A percentile compares a stretch with the other conserved stretches of the same genome.
phyloP scores from a whole-genome alignment of 2,888 invertebrate genomes.

The Euplagia quadripunctaria region DNA sequence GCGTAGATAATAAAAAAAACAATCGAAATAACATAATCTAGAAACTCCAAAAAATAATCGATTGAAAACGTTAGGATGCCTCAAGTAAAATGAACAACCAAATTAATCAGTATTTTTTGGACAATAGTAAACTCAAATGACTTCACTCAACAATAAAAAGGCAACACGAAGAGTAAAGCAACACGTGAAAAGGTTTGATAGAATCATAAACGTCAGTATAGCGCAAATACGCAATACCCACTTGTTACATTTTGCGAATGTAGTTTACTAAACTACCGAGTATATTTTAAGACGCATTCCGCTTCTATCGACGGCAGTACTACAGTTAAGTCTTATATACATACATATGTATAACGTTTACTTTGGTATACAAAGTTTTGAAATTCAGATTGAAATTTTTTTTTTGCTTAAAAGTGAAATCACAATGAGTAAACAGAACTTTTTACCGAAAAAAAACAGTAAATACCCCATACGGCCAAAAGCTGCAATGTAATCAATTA shows the following conservation, averaged over 20 bases:
- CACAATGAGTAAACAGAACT: too few relatives aligned
- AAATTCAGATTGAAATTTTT: too few relatives aligned
- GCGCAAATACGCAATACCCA: not conserved
- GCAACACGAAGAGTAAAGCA: not conserved
- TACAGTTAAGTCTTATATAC: not conserved
- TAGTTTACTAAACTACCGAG: not conserved
- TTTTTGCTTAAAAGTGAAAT: too few relatives aligned
- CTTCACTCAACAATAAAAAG: not conserved
- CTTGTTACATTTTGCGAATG: not conserved
- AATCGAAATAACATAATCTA: too few relatives aligned
- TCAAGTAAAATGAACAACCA: too few relatives aligned
- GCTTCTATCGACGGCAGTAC: not conserved
- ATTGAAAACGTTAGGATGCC: too few relatives aligned
- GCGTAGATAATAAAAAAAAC: too few relatives aligned
- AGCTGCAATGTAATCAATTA: too few relatives aligned
- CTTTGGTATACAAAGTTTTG: not conserved
- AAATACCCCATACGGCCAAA: too few relatives aligned
- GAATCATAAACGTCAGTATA: not conserved
- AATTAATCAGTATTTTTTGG: not conserved
- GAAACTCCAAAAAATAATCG: too few relatives aligned
- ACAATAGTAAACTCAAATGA: not conserved
- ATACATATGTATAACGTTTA: not conserved
- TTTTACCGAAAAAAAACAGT: too few relatives aligned
- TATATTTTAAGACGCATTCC: slow-evolving; percentile 4
- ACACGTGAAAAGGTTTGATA: not conserved